Base-by-base conservation (phyloP, 92 coral and sea anemone genomes). In the Virgularia gustaviana region DNA sequence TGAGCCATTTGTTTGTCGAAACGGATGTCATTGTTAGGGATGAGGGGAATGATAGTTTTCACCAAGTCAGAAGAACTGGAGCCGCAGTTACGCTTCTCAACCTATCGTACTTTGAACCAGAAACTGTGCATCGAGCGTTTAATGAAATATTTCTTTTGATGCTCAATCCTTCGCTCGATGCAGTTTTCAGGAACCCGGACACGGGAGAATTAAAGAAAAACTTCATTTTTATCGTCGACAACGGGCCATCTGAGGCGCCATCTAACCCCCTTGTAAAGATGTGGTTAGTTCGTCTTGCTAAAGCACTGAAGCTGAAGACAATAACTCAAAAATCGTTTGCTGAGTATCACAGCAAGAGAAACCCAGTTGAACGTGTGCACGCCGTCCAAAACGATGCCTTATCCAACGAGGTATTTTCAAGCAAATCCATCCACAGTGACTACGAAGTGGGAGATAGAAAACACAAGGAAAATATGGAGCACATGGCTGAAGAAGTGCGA, bases 1-100 rank as follows among this genome's bases (percentile, higher is more conserved):
- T 85, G 89, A 88, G 63, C 13, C 87, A 88, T 39, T 83, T 82
- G 2, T 72, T 85, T 29, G 5, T 85, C 55, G 72, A 78, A 63
- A 84, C 86, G 3, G 83, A 64, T 22, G 28, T 33, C 36, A 52
- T 0, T 20, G 7, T 36, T 4, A 60, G 62, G 28, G 77, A 51
- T 20, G 23, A 47, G 52, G 63, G 18, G 53, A 63, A 64, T 28
- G 56, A 72, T 0, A 18, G 27, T 19, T 27, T 59, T n/a, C 51
- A 36, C 63, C 43, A 66, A 23, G 82, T 85, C 36, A 57, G 62
- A 4, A 61, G 86, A 25, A 81, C 80, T 4, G 86, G 89, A 52
- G 52, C 43, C 58, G 86, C 86, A 49, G 86, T 70, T 2, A 76
- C 83, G 7, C 76, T 81, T 11, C 18, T 81, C 6, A 76, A 85